A percentile compares a stretch with the other conserved stretches of the same genome.
Conservation (phyloP, 1,140 invertebrate genomes). For the Euborellia annulipes region DNA sequence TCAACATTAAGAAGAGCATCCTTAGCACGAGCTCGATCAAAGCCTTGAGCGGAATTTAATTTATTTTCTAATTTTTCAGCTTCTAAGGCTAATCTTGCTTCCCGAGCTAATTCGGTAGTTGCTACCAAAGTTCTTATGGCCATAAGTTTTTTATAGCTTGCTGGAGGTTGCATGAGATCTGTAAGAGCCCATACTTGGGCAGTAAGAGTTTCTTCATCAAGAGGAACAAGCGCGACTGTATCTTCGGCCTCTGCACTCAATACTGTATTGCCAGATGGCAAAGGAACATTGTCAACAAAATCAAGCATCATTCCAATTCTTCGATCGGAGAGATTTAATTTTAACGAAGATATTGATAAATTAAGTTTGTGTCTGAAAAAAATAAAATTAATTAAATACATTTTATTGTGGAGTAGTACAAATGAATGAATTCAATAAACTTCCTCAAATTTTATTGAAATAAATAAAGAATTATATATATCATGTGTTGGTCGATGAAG, state of each 20-base stretch:
- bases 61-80: no score
- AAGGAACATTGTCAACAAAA: slow-evolving; percentile 50
- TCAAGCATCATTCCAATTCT: slow-evolving; percentile 46
- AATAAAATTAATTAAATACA: slow-evolving; percentile 11
- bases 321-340: slow-evolving; percentile 62
- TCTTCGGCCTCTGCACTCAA: slow-evolving; percentile 12
- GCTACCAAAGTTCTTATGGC: not conserved
- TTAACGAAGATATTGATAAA: slow-evolving; percentile 49
- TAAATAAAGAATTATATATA: no score
- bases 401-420: no score
- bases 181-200: no score
- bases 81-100: no score
- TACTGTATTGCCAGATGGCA: slow-evolving; percentile 25
- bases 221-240: no score
- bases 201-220: slow-evolving; percentile 20
- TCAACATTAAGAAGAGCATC: slow-evolving; percentile 17
- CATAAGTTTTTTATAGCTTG: no score
- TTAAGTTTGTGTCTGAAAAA: slow-evolving; percentile 58
- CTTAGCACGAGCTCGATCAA: slow-evolving; percentile 12
- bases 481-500: no score
- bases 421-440: no score
- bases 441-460: not conserved
- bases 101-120: not conserved
- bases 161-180: no score
- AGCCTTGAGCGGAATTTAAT: not conserved